Evolutionary conservation across 2,113 vertebrate species (phyloP), one percentile per base, ranked within the genome.

Genomic region (Toxotes chatareus): DNA sequence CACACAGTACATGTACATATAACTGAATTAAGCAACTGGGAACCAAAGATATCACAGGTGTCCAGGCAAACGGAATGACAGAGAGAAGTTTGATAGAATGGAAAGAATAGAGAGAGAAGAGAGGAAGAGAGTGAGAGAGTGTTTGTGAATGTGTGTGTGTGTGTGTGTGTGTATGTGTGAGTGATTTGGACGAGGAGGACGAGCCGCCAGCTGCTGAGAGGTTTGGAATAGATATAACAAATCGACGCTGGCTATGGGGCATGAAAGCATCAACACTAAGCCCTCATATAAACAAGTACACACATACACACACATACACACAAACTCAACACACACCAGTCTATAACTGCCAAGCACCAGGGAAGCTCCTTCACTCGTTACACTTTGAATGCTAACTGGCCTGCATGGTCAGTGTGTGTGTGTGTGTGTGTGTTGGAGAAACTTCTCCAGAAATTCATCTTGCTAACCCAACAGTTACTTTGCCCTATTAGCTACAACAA

Each of bases 211-310:
- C 62, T 73, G 83, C 83, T 64, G 66, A 36, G 53, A 65, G 82
- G 61, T 86, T 86, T 90, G 82, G 85, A 79, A 66, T 60, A 70
- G 70, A 83, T 80, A 47, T 83, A 72, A 85, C 74, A 76, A 78
- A 81, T 64, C 21, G 56, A 77, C 73, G 71, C 62, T 80, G 23
- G 82, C 83, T 80, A 80, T 40, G 47, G 79, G 88, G 82, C 11
- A 16, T 64, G 66, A 69, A 72, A 62, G 47, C 51, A 62, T 72
- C 32, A 0, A 76, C 76, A 66, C 74, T 60, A 66, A 84, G 66
- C 64, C 70, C 47, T 61, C 78, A 51, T 44, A 70, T 40, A 86
- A 60, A 80, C 60, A 57, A 27, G n/a, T 12, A 23, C 62, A 75
- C 64, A 55, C 63, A 44, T 4, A 13, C 47, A 65, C 38, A 34